A percentile compares a stretch with the other conserved stretches of the same genome.
Evolutionary conservation across 2,888 invertebrate genomes (phyloP).

Genomic region (Seira ritae): DNA sequence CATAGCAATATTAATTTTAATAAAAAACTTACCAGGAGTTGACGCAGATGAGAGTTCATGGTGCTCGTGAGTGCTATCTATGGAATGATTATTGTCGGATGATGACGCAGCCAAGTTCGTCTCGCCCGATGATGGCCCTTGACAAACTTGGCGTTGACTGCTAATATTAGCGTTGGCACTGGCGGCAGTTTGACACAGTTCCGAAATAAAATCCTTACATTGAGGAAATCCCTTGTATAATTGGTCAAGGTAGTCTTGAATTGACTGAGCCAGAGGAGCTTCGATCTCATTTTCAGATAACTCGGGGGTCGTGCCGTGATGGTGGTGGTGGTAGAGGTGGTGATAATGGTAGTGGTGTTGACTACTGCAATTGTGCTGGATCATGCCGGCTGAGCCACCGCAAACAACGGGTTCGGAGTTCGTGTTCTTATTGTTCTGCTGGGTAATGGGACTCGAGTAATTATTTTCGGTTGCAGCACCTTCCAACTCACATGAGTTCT

Average conservation of each 20-base stretch:
- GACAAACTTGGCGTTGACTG: conserved; percentile 18
- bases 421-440: conserved; percentile 52
- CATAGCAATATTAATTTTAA: conserved; percentile 22
- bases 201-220: conserved; percentile 81
- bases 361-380: conserved; percentile 47
- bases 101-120: conserved; percentile 43
- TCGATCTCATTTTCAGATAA: conserved; percentile 52
- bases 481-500: conserved; percentile 56
- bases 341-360: conserved; percentile 46
- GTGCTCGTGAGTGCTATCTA: conserved; percentile 32
- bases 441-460: conserved; percentile 32
- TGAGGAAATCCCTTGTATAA: conserved; percentile 85
- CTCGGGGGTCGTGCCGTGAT: conserved; percentile 43
- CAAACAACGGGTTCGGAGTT: not conserved
- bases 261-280: conserved; percentile 66
- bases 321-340: conserved; percentile 54
- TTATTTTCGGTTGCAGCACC: conserved; percentile 29
- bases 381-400: conserved; percentile 33
- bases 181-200: conserved; percentile 74
- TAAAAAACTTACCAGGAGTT: conserved; percentile 49
- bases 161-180: conserved; percentile 57
- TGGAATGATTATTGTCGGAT: conserved; percentile 62
- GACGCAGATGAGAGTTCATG: conserved; percentile 7
- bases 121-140: conserved; percentile 43
- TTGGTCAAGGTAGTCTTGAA: conserved; percentile 76